Percentiles rank a stretch among this genome's conserved stretches.
Conservation (phyloP, 2,113 vertebrate genomes). For the Eulemur macaco region DNA sequence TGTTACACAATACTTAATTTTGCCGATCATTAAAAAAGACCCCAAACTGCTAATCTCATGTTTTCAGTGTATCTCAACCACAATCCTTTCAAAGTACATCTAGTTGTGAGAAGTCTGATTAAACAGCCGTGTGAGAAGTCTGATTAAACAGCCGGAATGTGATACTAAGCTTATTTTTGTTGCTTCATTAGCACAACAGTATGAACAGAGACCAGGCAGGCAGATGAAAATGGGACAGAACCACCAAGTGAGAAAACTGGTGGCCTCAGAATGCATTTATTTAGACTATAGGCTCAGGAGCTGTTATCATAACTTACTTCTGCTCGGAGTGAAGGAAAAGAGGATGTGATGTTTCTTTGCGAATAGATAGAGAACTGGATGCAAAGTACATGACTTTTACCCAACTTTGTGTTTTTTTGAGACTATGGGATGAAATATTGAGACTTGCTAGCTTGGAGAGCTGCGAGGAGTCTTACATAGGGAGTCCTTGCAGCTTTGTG, state of each 20-base stretch:
- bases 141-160: background rate
- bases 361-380: background rate
- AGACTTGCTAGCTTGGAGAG: background rate
- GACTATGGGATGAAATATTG: background rate
- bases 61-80: slow-evolving; percentile 20
- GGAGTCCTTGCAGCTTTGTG: background rate
- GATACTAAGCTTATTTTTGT: background rate
- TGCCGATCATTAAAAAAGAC: slow-evolving; percentile 17
- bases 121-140: background rate
- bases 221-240: background rate
- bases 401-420: background rate
- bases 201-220: background rate
- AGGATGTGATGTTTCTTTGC: background rate
- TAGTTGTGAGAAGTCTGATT: background rate
- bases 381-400: background rate
- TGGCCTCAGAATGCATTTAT: background rate
- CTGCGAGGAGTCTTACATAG: background rate
- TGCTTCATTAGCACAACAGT: background rate
- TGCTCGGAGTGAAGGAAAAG: background rate
- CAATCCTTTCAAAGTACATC: background rate
- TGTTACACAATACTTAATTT: background rate
- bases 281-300: background rate
- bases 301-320: background rate
- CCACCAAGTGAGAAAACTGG: background rate
- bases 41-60: background rate